These are phyloP conservation scores for Mellivora capensis DNA, from an alignment of 2,113 vertebrate species.

Conservation along the genomic window DNA sequence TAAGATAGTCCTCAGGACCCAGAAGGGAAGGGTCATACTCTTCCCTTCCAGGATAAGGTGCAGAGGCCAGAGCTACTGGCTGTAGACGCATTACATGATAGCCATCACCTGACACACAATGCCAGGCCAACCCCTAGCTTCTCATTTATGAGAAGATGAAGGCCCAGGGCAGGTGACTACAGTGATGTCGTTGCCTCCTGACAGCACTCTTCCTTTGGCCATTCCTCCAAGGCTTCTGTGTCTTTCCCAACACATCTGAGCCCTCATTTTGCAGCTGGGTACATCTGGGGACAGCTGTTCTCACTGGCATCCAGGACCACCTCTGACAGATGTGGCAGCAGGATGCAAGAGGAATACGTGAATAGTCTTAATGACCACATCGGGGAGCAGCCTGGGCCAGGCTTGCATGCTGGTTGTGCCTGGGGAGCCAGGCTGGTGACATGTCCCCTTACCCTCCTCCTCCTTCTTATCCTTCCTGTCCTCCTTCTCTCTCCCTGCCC, in stretches of 20 bases:
- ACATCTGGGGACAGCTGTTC: slow-evolving; percentile 29
- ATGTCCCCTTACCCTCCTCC: neutral
- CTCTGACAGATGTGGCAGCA: slow-evolving; percentile 18
- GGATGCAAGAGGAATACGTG: neutral
- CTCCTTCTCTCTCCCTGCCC: neutral
- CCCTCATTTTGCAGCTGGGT: slow-evolving; percentile 29
- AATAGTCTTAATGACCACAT: neutral
- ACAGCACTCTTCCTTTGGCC: neutral
- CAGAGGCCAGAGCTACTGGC: neutral
- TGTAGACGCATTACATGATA: fast-evolving
- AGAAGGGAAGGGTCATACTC: neutral
- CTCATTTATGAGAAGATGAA: neutral
- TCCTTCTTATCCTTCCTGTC: fast-evolving
- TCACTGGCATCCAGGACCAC: neutral
- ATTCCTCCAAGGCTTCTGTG: neutral
- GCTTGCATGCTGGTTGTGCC: neutral
- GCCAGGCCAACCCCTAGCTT: neutral
- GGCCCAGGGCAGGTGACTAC: fast-evolving
- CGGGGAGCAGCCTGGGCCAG: neutral
- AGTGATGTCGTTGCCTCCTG: neutral
- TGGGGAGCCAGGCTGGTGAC: neutral
- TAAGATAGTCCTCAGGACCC: neutral
- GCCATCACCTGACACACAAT: neutral
- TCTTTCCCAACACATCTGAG: neutral
- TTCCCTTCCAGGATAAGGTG: neutral